Evolutionary conservation across 2,797 vertebrate species (phyloP), one percentile per base, ranked within the genome.

Genomic region (Sebastes iracundus): DNA sequence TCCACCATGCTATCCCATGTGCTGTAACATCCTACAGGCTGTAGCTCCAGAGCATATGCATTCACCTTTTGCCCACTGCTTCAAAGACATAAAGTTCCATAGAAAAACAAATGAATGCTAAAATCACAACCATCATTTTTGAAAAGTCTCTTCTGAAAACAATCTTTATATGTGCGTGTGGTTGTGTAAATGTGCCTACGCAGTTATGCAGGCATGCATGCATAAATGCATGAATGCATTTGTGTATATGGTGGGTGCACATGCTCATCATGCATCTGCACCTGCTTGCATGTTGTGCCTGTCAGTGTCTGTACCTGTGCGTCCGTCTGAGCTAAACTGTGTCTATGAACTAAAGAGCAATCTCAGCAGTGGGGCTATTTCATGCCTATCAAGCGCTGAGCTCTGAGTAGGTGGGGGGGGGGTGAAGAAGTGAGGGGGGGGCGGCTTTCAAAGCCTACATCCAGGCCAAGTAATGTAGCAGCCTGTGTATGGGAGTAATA

Each of bases 311-410:
- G 56, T 52, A 68, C 46, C 14, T 52, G 67, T 35, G 65, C 7
- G 12, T 76, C 28, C 2, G 7, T 60, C 25, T 20, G n/a, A 28
- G 22, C n/a, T n/a, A 18, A 85, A 75, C 68, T 66, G 58, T 73
- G 59, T 63, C 22, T 23, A 5, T 77, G 70, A 82, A 87, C 46
- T 68, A 56, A 32, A 62, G 4, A 65, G 81, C 63, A 68, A 62
- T 87, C 55, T 87, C 86, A 87, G 80, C 86, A 83, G 62, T 35
- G 69, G 67, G 75, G 66, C 71, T 66, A 86, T 90, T 90, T 90
- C 67, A 83, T 80, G 73, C 73, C 58, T 64, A 73, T 90, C 79
- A 84, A 89, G 86, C 46, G 20, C 74, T 75, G 61, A 83, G 70
- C 56, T 28, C 20, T 79, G 73, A 85, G 78, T 86, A 75, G 64